These are phyloP conservation scores for Nomada goodeniana DNA, from an alignment of 2,888 invertebrate genomes.

Conservation along the genomic window DNA sequence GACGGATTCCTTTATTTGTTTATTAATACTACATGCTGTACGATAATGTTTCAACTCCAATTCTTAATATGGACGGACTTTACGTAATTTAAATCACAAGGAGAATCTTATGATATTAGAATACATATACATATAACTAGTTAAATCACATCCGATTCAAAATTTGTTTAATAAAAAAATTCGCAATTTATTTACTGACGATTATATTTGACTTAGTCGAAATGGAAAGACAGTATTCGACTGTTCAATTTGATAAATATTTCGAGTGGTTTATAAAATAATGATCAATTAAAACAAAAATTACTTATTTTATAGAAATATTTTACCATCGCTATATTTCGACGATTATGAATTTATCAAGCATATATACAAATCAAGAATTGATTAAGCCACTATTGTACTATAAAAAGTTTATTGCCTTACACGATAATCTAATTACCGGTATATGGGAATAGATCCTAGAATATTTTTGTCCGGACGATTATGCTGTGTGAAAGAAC, in stretches of 20 bases:
- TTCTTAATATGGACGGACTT: slow-evolving; percentile 12
- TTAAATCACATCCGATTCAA: neutral
- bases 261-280: slow-evolving; percentile 17
- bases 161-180: neutral
- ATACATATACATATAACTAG: slow-evolving; percentile 13
- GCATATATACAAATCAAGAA: slow-evolving; percentile 16
- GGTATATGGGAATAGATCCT: slow-evolving; percentile 17
- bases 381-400: slow-evolving; percentile 13
- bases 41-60: slow-evolving; percentile 16
- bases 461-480: slow-evolving; percentile 18
- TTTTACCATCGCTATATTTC: slow-evolving; percentile 21
- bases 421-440: slow-evolving; percentile 26
- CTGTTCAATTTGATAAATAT: slow-evolving; percentile 1
- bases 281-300: slow-evolving; percentile 1
- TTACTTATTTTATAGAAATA: slow-evolving; percentile 28
- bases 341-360: slow-evolving; percentile 33
- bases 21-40: slow-evolving; percentile 13
- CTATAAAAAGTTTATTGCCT: slow-evolving; percentile 29
- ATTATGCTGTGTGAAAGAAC: slow-evolving; percentile 13
- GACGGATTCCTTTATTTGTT: slow-evolving; percentile 19
- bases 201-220: neutral
- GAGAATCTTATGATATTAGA: slow-evolving; percentile 5
- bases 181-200: neutral
- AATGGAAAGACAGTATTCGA: neutral
- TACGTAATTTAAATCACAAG: slow-evolving; percentile 2